A percentile compares a stretch with the other conserved stretches of the same genome.
Conservation (phyloP, 2,888 invertebrate genomes). For the Drosophila picticornis region DNA sequence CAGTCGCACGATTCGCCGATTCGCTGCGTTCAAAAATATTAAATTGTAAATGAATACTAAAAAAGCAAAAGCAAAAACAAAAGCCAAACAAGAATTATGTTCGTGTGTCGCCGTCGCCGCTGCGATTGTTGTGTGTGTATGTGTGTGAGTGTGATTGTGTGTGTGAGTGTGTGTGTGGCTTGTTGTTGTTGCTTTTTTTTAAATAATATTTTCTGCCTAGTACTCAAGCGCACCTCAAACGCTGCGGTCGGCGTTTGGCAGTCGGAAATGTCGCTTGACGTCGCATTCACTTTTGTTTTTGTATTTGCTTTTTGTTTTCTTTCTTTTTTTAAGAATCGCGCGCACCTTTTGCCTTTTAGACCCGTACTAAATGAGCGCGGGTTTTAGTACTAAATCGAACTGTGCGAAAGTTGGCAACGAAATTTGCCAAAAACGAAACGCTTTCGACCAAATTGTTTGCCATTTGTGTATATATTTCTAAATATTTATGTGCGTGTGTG, state of each 20-base stretch:
- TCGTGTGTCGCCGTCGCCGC: constrained; percentile 53
- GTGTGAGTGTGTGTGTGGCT: constrained; percentile 16
- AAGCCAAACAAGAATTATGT: constrained; percentile 60
- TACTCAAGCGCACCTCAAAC: constrained; percentile 72
- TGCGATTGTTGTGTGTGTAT: constrained; percentile 4
- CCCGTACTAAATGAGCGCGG: constrained; percentile 48
- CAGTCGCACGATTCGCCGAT: constrained; percentile 42
- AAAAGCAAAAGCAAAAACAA: constrained; percentile 40
- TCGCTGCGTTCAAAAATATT: constrained; percentile 62
- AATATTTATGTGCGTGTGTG: constrained; percentile 15
- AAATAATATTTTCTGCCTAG: constrained; percentile 42
- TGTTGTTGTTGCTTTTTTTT: constrained; percentile 28
- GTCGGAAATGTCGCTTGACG: constrained; percentile 50
- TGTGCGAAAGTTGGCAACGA: constrained; percentile 50
- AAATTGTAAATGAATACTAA: constrained; percentile 69
- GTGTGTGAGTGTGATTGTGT: constrained; percentile 14
- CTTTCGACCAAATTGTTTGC: constrained; percentile 14
- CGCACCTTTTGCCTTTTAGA: constrained; percentile 44
- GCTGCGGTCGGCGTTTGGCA: constrained; percentile 60
- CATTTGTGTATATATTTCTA: constrained; percentile 19
- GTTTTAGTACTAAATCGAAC: constrained; percentile 53
- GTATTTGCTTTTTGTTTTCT: not conserved
- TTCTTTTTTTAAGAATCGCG: constrained; percentile 14
- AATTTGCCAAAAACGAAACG: constrained; percentile 27
- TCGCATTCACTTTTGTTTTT: constrained; percentile 37